Evolutionary conservation across 2,888 invertebrate genomes (phyloP), one percentile per base, ranked within the genome.

Genomic region (Sceliomorpha sp.): DNA sequence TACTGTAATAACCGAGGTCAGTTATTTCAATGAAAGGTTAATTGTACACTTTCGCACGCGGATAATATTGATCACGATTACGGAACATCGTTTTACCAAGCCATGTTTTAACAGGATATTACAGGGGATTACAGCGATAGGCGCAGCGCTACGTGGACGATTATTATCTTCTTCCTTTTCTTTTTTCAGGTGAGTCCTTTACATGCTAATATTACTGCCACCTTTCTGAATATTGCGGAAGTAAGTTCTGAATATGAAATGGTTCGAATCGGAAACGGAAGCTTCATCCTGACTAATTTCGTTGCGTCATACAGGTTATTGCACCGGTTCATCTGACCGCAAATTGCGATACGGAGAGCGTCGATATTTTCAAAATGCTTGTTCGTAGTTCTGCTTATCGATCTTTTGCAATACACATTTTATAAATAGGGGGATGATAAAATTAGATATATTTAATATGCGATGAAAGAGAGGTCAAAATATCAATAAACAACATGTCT

Each of bases 21-120:
- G 1, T 1, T 10, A 13, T 47, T 37, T 26, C 12, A 53, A 42
- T 55, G 31, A 26, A 47, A 36, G 55, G 32, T 63, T 63, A 63
- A 63, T 56, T 55, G 31, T 36, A 37, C 26, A 63, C 32, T 37
- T 56, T 42, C 15, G 48, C 31, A 44, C 36, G 48, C 36, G 45
- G 42, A 50, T 64, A 56, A 50, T 64, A 64, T 64, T 50, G 55
- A 55, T 63, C 63, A 34, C 47, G 40, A 63, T 63, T 48, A 36
- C 29, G 48, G 42, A 55, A 48, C 55, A 63, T 55, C 47, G 47
- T 32, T 55, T 26, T 27, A 13, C 42, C 36, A 27, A 20, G 44
- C 59, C 5, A 48, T 36, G 55, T 55, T 60, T 63, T 48, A 63
- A 55, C 48, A 53, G 47, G 63, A 63, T 55, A 63, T 55, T 48